Percentiles rank a stretch among this genome's conserved stretches.
These are phyloP conservation scores for Silurus aristotelis DNA, from an alignment of 2,797 vertebrate species.

Conservation along the genomic window DNA sequence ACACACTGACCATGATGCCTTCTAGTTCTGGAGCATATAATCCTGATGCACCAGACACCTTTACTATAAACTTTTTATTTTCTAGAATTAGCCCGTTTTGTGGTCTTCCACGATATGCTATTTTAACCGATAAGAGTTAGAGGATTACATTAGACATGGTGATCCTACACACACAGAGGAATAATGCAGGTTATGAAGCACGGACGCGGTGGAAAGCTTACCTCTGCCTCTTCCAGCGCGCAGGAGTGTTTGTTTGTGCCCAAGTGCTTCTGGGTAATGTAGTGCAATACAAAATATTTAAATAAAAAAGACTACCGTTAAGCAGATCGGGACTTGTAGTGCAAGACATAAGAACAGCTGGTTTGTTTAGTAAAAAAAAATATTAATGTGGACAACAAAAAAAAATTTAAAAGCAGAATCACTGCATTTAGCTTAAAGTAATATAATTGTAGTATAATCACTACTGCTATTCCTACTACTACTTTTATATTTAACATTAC, in stretches of 20 bases:
- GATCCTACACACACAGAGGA: not conserved
- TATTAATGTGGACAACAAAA: no score
- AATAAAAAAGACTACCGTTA: conserved; percentile 5
- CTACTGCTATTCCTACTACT: no score
- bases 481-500: no score
- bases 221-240: conserved; percentile 26
- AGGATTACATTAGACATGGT: not conserved
- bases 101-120: no score
- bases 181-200: not conserved
- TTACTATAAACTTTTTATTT: no score
- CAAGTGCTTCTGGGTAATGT: conserved; percentile 44
- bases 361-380: no score
- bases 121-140: not conserved
- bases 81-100: not conserved
- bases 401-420: no score
- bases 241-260: conserved; percentile 23
- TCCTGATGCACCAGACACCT: no score
- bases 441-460: no score
- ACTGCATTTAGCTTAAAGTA: no score
- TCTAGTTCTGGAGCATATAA: not conserved
- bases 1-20: not conserved
- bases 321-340: conserved; percentile 33
- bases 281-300: conserved; percentile 21
- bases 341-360: not conserved
- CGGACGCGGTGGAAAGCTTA: conserved; percentile 31